Conservation (phyloP, 64 coral and sea anemone genomes). For the Stichodactyla mertensii region DNA sequence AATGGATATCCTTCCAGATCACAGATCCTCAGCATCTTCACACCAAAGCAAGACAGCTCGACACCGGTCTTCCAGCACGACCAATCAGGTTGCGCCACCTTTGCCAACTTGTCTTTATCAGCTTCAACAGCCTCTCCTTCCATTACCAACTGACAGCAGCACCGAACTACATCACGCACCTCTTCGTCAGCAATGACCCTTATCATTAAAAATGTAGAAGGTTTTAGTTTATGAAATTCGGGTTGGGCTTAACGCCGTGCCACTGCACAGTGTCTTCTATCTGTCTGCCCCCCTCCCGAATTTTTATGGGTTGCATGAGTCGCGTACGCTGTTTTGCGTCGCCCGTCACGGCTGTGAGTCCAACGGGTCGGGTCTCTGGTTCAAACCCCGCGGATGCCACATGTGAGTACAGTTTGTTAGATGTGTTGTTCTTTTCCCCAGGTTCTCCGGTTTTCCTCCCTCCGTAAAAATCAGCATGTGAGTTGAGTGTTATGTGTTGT, state of each 20-base stretch:
- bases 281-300: no score
- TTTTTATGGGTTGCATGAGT: no score
- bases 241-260: background rate
- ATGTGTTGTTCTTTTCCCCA: no score
- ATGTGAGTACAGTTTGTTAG: no score
- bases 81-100: slow-evolving; percentile 79
- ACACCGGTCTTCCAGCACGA: slow-evolving; percentile 98
- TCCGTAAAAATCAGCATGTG: no score
- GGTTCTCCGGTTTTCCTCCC: no score
- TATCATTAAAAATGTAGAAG: slow-evolving; percentile 7
- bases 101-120: slow-evolving; percentile 62
- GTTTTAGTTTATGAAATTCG: background rate
- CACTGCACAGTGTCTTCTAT: no score
- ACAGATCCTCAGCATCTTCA: slow-evolving; percentile 93
- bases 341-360: no score
- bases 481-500: no score
- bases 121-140: slow-evolving; percentile 47
- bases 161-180: slow-evolving; percentile 66
- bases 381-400: no score
- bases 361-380: no score
- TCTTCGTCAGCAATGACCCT: slow-evolving; percentile 89
- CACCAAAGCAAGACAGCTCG: slow-evolving; percentile 89
- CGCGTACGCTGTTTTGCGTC: no score
- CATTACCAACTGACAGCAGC: slow-evolving; percentile 68
- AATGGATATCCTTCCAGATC: slow-evolving; percentile 80